A percentile compares a stretch with the other conserved stretches of the same genome.
These are phyloP conservation scores for Delichon dasypus DNA, from an alignment of 2,797 vertebrate species.

Conservation along the genomic window DNA sequence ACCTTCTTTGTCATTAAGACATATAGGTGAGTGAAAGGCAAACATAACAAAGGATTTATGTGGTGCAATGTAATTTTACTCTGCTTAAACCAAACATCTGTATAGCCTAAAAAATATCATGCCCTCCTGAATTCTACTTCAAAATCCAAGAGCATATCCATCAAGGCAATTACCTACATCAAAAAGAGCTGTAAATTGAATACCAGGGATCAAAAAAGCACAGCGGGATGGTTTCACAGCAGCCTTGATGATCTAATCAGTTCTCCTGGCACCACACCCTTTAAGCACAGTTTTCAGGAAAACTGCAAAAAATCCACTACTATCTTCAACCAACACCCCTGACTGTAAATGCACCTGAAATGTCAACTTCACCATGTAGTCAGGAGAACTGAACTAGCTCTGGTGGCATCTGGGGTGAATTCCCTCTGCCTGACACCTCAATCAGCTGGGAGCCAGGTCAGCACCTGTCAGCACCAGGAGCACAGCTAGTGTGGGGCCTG, in stretches of 20 bases:
- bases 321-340: neutral
- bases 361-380: neutral
- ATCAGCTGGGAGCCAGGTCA: neutral
- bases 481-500: neutral
- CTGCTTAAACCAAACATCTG: neutral
- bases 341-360: neutral
- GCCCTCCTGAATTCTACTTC: neutral
- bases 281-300: neutral
- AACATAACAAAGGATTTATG: neutral
- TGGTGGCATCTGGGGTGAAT: neutral
- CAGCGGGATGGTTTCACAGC: neutral
- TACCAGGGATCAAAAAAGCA: neutral
- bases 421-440: neutral
- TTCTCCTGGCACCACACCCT: neutral
- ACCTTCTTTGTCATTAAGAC: neutral
- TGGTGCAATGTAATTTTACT: neutral
- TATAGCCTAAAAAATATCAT: constrained; percentile 3
- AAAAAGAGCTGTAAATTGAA: neutral
- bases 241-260: neutral
- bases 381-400: neutral
- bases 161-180: constrained; percentile 7
- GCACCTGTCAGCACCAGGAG: no score
- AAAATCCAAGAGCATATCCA: neutral
- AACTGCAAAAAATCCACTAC: neutral
- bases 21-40: neutral